phyloP scores from a whole-genome alignment of 2,113 vertebrate genomes.

The Indicator maculatus region DNA sequence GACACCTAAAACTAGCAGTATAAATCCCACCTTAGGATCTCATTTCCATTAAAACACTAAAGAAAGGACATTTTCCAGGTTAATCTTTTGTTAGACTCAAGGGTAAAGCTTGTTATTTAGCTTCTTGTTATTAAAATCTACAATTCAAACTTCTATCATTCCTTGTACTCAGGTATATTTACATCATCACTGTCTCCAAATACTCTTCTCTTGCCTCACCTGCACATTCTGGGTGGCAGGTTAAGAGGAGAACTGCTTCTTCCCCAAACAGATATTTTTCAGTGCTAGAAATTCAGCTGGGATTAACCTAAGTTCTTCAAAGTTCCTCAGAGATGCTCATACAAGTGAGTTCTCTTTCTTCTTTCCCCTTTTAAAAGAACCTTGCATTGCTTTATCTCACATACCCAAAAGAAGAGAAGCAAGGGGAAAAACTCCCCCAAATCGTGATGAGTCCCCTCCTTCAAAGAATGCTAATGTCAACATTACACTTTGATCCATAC shows the following conservation, averaged over 20 bases:
- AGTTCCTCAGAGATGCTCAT: neutral
- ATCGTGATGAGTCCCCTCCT: neutral
- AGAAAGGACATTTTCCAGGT: neutral
- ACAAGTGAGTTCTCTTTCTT: neutral
- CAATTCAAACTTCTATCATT: neutral
- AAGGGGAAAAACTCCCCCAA: neutral
- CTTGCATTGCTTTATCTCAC: slow-evolving; percentile 4
- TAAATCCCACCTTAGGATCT: neutral
- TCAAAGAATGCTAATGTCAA: slow-evolving; percentile 29
- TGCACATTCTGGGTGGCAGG: neutral
- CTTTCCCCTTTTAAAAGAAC: slow-evolving; percentile 1
- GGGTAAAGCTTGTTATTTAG: neutral
- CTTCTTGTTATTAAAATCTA: neutral
- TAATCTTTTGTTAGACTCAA: neutral
- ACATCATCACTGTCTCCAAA: neutral
- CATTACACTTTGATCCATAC: slow-evolving; percentile 12
- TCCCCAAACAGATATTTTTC: neutral
- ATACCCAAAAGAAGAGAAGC: neutral
- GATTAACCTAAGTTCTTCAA: neutral
- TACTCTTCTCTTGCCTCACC: neutral
- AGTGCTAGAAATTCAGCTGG: neutral
- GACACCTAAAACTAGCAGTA: neutral
- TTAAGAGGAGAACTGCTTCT: neutral
- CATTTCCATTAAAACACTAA: neutral
- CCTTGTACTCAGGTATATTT: neutral